These are phyloP conservation scores for Frieseomelitta varia DNA, from an alignment of 1,140 invertebrate genomes.

Conservation along the genomic window DNA sequence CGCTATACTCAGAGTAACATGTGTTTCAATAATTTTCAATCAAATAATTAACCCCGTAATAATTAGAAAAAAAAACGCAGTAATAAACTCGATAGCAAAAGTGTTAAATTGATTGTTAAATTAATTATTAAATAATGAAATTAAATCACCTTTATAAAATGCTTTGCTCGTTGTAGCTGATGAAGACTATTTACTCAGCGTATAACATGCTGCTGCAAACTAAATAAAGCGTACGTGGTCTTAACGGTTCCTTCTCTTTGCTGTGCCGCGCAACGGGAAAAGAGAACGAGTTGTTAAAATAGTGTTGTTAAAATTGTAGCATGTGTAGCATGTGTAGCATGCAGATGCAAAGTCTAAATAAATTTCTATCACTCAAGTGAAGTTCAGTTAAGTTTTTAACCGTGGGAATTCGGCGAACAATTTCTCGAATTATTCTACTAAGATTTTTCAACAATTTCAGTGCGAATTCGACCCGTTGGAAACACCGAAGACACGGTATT, in stretches of 20 bases:
- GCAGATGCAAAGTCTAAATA: not conserved
- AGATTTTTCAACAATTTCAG: not conserved
- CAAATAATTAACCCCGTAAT: no score
- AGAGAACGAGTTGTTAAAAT: no score
- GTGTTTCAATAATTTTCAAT: no score
- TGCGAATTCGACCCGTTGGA: not conserved
- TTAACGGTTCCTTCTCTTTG: not conserved
- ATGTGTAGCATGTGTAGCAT: not conserved
- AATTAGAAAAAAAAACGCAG: no score
- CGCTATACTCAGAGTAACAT: no score
- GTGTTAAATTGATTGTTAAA: no score
- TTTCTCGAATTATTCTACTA: not conserved
- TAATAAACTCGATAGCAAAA: no score
- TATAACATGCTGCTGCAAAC: conserved; percentile 50
- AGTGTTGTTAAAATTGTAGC: no score
- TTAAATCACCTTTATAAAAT: not conserved
- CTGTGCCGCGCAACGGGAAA: not conserved
- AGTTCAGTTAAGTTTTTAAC: not conserved
- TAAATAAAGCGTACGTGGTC: not conserved
- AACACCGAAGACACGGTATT: not conserved
- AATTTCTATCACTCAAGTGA: not conserved
- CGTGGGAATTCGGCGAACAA: not conserved
- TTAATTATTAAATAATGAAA: no score
- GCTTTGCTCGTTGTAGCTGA: conserved; percentile 38
- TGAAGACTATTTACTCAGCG: conserved; percentile 58